A percentile compares a stretch with the other conserved stretches of the same genome.
These are phyloP conservation scores for Macrophya annulata DNA, from an alignment of 2,888 invertebrate genomes.

Conservation along the genomic window DNA sequence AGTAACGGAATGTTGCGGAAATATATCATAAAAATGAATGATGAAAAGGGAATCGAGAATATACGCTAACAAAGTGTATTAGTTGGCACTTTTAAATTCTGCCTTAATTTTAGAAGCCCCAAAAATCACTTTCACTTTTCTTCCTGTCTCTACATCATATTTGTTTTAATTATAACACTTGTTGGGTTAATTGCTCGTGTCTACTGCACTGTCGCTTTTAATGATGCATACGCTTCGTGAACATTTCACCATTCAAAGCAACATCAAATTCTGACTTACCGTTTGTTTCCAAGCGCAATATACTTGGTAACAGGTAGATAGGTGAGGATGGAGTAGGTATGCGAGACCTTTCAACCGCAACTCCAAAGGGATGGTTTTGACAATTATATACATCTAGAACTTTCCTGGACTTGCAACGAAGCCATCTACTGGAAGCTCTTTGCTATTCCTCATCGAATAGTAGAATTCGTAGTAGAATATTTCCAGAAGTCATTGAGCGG, in stretches of 20 bases:
- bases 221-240: background rate
- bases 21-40: slow-evolving; percentile 21
- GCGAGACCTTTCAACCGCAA: background rate
- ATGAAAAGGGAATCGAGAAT: background rate
- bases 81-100: background rate
- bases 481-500: background rate
- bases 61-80: background rate
- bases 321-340: slow-evolving; percentile 4
- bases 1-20: slow-evolving; percentile 2
- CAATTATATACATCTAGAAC: slow-evolving; percentile 22
- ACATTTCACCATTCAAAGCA: background rate
- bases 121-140: background rate
- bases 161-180: background rate
- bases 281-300: slow-evolving; percentile 2
- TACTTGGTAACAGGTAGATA: background rate
- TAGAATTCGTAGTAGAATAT: background rate
- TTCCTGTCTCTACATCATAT: background rate
- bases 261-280: background rate
- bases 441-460: background rate
- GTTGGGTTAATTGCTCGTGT: background rate
- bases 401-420: slow-evolving; percentile 1
- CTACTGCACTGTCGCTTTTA: background rate
- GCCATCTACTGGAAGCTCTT: background rate
- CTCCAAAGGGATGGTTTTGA: slow-evolving; percentile 3
- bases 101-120: background rate